A percentile compares a stretch with the other conserved stretches of the same genome.
Evolutionary conservation across 2,113 vertebrate species (phyloP).

Genomic region (Bettongia penicillata): DNA sequence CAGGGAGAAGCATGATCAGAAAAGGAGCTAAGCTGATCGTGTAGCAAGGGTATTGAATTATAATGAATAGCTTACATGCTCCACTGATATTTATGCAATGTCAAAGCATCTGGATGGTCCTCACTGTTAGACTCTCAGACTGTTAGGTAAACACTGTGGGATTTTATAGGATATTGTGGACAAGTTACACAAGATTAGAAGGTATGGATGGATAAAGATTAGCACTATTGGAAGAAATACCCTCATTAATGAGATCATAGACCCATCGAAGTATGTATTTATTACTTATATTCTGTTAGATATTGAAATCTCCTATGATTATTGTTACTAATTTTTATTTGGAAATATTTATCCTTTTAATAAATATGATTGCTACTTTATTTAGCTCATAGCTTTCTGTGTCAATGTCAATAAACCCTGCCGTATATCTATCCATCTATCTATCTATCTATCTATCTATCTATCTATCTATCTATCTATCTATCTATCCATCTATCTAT

Average conservation of each 20-base stretch:
- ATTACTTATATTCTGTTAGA: neutral
- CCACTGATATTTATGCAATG: neutral
- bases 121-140: neutral
- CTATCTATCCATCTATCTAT: too few relatives aligned
- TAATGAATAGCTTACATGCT: neutral
- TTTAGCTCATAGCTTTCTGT: neutral
- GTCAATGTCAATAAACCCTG: neutral
- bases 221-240: neutral
- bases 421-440: neutral
- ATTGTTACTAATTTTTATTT: neutral
- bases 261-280: neutral
- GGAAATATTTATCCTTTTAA: neutral
- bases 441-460: too few relatives aligned
- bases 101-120: neutral
- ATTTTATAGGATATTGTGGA: neutral
- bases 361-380: neutral
- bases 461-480: too few relatives aligned
- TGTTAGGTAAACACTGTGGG: neutral
- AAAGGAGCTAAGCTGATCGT: neutral
- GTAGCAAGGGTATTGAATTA: neutral
- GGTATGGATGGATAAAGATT: neutral
- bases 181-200: neutral
- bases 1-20: neutral
- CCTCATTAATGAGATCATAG: neutral
- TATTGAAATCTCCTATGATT: neutral